A percentile compares a stretch with the other conserved stretches of the same genome.
Conservation (phyloP, 2,888 invertebrate species). For the Melanostoma scalare region DNA sequence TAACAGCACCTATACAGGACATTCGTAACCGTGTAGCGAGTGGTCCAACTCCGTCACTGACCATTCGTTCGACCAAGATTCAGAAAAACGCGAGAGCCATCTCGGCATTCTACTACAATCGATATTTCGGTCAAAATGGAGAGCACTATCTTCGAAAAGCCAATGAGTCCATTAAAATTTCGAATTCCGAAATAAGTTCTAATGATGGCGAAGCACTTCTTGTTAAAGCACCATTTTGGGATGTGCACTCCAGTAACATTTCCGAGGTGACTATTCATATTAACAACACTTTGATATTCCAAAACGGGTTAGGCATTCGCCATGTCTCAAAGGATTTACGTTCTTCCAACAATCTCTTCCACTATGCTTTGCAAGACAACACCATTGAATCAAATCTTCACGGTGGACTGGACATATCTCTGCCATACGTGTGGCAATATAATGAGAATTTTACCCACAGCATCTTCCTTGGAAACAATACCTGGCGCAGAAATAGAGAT, state of each 20-base stretch:
- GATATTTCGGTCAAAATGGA: conserved; percentile 92
- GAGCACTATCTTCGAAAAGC: conserved; percentile 93
- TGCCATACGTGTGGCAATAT: conserved; percentile 98
- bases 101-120: conserved; percentile 92
- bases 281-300: conserved; percentile 91
- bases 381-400: conserved; percentile 92
- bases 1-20: conserved; percentile 88
- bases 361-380: conserved; percentile 94
- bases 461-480: conserved; percentile 92
- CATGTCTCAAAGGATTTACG: conserved; percentile 96
- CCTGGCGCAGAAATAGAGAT: conserved; percentile 92
- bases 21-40: conserved; percentile 88
- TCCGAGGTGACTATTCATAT: conserved; percentile 95
- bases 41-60: conserved; percentile 90
- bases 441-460: conserved; percentile 97
- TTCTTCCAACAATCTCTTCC: conserved; percentile 98
- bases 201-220: conserved; percentile 91
- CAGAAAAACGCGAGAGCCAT: conserved; percentile 91
- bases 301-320: conserved; percentile 93
- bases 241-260: conserved; percentile 91
- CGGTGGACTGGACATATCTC: conserved; percentile 93
- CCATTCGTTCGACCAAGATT: conserved; percentile 88
- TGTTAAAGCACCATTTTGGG: conserved; percentile 93
- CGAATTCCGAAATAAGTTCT: conserved; percentile 91
- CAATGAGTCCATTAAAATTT: conserved; percentile 92